Percentiles rank a stretch among this genome's conserved stretches.
Evolutionary conservation across 2,113 vertebrate genomes (phyloP).

Genomic region (Chunga burmeisteri): DNA sequence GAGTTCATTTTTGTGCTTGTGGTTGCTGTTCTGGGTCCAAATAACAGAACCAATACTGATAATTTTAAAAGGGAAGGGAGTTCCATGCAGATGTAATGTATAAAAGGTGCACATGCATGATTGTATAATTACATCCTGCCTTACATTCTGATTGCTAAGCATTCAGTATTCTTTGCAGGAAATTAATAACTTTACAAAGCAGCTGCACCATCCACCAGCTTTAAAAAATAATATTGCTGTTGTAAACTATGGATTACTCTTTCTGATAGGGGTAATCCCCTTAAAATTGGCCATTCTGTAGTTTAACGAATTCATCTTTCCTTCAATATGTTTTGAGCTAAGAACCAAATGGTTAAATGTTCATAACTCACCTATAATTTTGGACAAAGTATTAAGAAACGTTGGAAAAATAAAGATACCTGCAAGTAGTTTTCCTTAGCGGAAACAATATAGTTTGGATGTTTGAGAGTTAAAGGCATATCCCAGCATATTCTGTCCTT

Average conservation of each 20-base stretch:
- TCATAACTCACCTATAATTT: background rate
- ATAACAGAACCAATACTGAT: background rate
- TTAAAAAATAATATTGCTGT: conserved; percentile 60
- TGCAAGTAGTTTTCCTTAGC: background rate
- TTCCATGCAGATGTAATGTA: conserved; percentile 1
- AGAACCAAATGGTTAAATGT: background rate
- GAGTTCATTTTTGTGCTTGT: background rate
- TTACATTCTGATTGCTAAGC: conserved; percentile 15
- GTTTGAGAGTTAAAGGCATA: background rate
- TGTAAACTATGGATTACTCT: conserved; percentile 67
- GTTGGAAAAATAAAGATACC: background rate
- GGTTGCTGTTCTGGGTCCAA: background rate
- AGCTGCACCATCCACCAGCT: conserved; percentile 61
- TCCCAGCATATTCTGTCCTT: background rate
- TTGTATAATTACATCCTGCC: conserved; percentile 28
- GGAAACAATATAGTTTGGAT: background rate
- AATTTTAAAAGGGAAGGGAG: background rate
- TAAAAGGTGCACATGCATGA: background rate
- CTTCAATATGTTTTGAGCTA: conserved; percentile 10
- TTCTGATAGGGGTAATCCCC: conserved; percentile 64
- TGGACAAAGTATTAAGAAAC: background rate
- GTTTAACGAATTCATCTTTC: background rate
- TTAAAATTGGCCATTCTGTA: conserved; percentile 61
- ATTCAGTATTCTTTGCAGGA: conserved; percentile 60
- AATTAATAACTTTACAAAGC: conserved; percentile 72